Percentiles rank a stretch among this genome's conserved stretches.
Conservation (phyloP, 1,140 invertebrate genomes). For the Cydia fagiglandana region DNA sequence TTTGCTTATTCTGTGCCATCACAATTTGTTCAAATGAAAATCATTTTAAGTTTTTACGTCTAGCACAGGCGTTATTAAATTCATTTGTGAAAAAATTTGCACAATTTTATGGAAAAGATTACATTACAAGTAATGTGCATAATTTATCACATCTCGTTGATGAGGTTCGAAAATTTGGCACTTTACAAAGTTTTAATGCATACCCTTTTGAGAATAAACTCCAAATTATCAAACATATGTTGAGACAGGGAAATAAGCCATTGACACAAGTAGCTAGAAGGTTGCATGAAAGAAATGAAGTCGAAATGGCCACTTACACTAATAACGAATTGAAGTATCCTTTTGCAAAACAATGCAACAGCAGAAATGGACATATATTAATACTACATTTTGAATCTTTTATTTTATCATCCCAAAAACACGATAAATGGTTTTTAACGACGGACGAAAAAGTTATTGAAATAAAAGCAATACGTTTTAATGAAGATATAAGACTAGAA, state of each 20-base stretch:
- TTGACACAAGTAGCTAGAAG: conserved; percentile 44
- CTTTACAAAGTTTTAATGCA: conserved; percentile 42
- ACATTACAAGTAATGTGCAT: conserved; percentile 47
- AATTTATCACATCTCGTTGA: conserved; percentile 45
- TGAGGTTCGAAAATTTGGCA: conserved; percentile 45
- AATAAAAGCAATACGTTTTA: background rate
- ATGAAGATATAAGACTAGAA: conserved; percentile 11
- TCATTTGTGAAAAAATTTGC: conserved; percentile 33
- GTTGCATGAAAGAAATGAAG: conserved; percentile 36
- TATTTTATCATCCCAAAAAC: conserved; percentile 29
- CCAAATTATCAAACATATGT: conserved; percentile 42
- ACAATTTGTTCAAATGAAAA: conserved; percentile 38
- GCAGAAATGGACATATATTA: background rate
- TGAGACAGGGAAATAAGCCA: conserved; percentile 40
- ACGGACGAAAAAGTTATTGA: no score
- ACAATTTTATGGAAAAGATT: conserved; percentile 43
- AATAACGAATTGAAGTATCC: background rate
- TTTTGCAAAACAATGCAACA: conserved; percentile 7
- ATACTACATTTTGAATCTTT: conserved; percentile 30
- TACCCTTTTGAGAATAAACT: conserved; percentile 49
- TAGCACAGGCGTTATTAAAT: conserved; percentile 38
- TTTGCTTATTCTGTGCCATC: conserved; percentile 34
- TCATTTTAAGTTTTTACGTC: conserved; percentile 35
- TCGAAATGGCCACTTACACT: background rate
- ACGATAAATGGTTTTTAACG: conserved; percentile 36